These are phyloP conservation scores for Eumeta japonica DNA, from an alignment of 1,140 invertebrate genomes.

Conservation along the genomic window DNA sequence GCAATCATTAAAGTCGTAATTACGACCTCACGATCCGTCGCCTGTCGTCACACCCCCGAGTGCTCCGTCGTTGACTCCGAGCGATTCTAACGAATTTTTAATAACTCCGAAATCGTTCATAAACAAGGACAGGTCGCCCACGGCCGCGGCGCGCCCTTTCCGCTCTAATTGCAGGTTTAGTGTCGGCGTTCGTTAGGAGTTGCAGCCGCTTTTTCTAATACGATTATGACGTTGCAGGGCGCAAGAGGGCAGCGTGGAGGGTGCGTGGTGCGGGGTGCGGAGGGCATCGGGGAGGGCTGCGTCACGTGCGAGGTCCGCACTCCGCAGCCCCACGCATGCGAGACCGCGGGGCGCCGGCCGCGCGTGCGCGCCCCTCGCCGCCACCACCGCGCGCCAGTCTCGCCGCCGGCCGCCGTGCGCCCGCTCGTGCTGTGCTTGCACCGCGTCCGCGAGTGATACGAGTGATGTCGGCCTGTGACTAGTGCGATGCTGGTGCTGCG, in stretches of 20 bases:
- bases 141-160: constrained; percentile 18
- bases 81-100: constrained; percentile 31
- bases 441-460: constrained; percentile 34
- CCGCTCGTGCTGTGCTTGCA: constrained; percentile 19
- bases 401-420: constrained; percentile 35
- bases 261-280: constrained; percentile 22
- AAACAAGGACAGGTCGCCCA: constrained; percentile 33
- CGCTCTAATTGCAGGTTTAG: constrained; percentile 48
- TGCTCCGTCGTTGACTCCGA: too few relatives aligned
- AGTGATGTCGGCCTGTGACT: constrained; percentile 55
- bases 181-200: constrained; percentile 44
- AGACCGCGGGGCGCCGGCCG: constrained; percentile 47
- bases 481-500: constrained; percentile 52
- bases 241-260: constrained; percentile 13
- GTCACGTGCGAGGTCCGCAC: constrained; percentile 53
- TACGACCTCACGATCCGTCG: constrained; percentile 32
- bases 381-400: constrained; percentile 25
- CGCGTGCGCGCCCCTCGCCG: constrained; percentile 37
- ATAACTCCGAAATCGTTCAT: constrained; percentile 27
- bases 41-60: constrained; percentile 31
- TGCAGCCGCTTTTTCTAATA: constrained; percentile 45
- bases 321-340: constrained; percentile 52
- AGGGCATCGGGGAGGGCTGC: constrained; percentile 47
- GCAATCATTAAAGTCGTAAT: constrained; percentile 33
- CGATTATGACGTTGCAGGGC: constrained; percentile 50